Base-by-base conservation (phyloP, 2,113 vertebrate genomes). In the Passer montanus region DNA sequence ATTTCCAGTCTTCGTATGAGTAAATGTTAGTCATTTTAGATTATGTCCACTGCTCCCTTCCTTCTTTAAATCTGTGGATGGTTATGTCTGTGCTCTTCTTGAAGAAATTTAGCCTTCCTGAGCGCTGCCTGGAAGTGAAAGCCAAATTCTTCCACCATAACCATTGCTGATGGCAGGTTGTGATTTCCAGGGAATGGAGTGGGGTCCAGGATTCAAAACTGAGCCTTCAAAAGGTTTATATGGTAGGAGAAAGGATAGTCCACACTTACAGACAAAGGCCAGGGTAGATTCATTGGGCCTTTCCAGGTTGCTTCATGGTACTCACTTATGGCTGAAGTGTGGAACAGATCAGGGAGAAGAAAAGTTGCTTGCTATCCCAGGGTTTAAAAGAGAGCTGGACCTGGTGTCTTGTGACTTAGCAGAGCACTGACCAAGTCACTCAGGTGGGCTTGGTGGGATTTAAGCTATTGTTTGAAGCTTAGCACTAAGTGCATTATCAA, bases 1-100 rank as follows among this genome's bases (percentile, higher is more conserved):
- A 8, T 87, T 94, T 94, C 68, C 44, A 94, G 73, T 87, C 62
- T 87, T 89, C 72, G 56, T 91, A 39, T 75, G 47, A 72, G 49
- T 37, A 87, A 87, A 75, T 55, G 24, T 89, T 87, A 87, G 44
- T 64, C 2, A 52, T 81, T 80, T 84, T 28, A 91, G 47, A 56
- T 77, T 59, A 28, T 33, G 37, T 72, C 17, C 64, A 63, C 39
- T 33, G 17, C 13, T 69, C 50, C 22, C 27, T 88, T 56, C 63
- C 63, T 69, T 62, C 63, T 74, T 79, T 53, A 69, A 59, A 50
- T 74, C 35, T 67, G 46, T 24, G 33, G 5, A 43, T 63, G 33
- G 19, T 73, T 88, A 12, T 58, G 28, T 56, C 37, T 56, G 0
- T 80, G 31, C 43, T 58, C 9, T 74, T 81, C 41, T 56, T 79